Evolutionary conservation across 2,797 vertebrate species (phyloP).

Genomic region (Phoxinus dragarum): DNA sequence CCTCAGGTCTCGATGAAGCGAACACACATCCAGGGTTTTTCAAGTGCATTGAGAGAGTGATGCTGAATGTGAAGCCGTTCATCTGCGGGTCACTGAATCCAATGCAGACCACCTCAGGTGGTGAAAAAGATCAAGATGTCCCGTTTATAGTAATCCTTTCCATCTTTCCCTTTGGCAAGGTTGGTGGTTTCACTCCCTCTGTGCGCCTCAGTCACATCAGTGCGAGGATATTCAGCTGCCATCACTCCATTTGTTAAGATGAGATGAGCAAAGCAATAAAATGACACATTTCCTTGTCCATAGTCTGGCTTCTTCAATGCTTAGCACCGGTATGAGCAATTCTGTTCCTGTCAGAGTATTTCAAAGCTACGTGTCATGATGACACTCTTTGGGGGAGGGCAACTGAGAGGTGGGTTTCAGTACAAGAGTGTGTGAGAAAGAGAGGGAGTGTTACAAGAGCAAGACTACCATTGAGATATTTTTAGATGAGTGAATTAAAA

Average conservation of each 20-base stretch:
- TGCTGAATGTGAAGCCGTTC: constrained; percentile 2
- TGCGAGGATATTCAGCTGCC: constrained; percentile 18
- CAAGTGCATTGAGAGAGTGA: constrained; percentile 32
- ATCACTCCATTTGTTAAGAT: constrained; percentile 48
- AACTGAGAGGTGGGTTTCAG: constrained; percentile 66
- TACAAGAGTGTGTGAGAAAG: constrained; percentile 53
- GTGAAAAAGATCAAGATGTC: constrained; percentile 24
- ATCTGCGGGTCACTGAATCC: constrained; percentile 16
- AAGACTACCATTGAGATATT: constrained; percentile 49
- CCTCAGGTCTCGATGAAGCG: constrained; percentile 40
- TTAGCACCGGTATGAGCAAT: constrained; percentile 74
- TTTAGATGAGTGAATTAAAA: constrained; percentile 32
- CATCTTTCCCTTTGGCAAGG: constrained; percentile 16
- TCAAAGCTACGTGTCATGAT: constrained; percentile 75
- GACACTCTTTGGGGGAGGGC: constrained; percentile 77
- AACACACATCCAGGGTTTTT: constrained; percentile 27
- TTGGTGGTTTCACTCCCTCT: constrained; percentile 29
- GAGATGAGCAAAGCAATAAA: constrained; percentile 58
- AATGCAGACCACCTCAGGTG: constrained; percentile 20
- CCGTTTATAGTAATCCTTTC: constrained; percentile 28
- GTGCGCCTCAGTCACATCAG: constrained; percentile 16
- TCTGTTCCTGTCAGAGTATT: constrained; percentile 68
- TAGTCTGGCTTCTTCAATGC: constrained; percentile 68
- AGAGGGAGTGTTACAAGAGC: constrained; percentile 50
- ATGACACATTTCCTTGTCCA: constrained; percentile 67